Evolutionary conservation across 2,888 invertebrate genomes (phyloP).

Genomic region (Argyra leucocephala): DNA sequence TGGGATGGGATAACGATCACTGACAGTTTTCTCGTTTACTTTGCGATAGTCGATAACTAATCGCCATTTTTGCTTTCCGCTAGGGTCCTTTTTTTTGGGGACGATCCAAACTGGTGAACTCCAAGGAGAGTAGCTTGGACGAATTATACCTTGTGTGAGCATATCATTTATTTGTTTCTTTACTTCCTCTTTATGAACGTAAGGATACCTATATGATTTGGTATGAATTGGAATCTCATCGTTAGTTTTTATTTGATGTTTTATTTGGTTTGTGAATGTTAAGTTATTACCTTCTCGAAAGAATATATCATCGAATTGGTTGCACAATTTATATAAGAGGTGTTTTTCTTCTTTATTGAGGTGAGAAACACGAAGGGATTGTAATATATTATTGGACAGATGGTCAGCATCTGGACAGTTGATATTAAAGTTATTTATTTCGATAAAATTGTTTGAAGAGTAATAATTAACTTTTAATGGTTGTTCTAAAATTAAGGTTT

Average conservation of each 20-base stretch:
- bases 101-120: no score
- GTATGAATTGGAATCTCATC: constrained; percentile 11
- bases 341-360: constrained; percentile 22
- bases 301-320: no score
- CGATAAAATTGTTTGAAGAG: constrained; percentile 9
- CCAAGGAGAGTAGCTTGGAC: no score
- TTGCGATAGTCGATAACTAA: no score
- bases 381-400: background rate
- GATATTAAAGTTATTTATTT: constrained; percentile 13
- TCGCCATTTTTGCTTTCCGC: no score
- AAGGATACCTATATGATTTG: constrained; percentile 13
- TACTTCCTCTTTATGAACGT: constrained; percentile 13
- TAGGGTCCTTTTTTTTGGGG: no score
- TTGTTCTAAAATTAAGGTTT: constrained; percentile 18
- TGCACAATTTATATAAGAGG: no score
- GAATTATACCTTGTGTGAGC: no score
- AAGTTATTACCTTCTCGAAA: no score
- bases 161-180: constrained; percentile 13
- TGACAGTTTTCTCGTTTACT: no score
- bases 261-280: background rate
- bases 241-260: constrained; percentile 4
- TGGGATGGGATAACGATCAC: background rate
- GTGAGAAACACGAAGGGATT: constrained; percentile 15
- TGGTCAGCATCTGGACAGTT: background rate
- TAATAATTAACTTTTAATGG: constrained; percentile 16